Percentiles rank a stretch among this genome's conserved stretches.
Evolutionary conservation across 2,888 invertebrate genomes (phyloP).

Genomic region (Liopterus haemorrhoidalis): DNA sequence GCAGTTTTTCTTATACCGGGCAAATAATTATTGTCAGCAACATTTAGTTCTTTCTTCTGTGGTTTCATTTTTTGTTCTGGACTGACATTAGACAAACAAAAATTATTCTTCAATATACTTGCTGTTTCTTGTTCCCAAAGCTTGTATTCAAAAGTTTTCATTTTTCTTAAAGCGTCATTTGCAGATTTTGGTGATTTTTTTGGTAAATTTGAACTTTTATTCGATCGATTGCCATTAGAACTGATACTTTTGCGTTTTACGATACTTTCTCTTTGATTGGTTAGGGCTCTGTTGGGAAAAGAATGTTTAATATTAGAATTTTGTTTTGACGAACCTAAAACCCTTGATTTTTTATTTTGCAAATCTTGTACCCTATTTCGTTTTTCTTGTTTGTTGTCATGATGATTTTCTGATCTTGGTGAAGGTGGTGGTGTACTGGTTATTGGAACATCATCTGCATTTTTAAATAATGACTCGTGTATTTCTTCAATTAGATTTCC

Average conservation of each 20-base stretch:
- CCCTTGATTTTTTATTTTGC: slow-evolving; percentile 31
- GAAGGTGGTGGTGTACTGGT: slow-evolving; percentile 8
- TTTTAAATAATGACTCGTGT: slow-evolving; percentile 46
- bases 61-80: no score
- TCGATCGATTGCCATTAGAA: slow-evolving; percentile 25
- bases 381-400: slow-evolving; percentile 14
- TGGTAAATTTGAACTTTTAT: slow-evolving; percentile 11
- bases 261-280: slow-evolving; percentile 38
- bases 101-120: slow-evolving; percentile 46
- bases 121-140: slow-evolving; percentile 55
- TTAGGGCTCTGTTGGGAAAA: slow-evolving; percentile 41
- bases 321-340: slow-evolving; percentile 28
- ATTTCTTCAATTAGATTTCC: slow-evolving; percentile 63
- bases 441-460: slow-evolving; percentile 3
- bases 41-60: no score
- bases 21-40: no score
- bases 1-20: no score
- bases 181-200: not conserved
- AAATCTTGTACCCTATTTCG: slow-evolving; percentile 14
- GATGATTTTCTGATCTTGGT: not conserved
- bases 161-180: slow-evolving; percentile 41
- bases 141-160: slow-evolving; percentile 37
- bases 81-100: no score
- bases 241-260: not conserved
- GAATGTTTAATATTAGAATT: slow-evolving; percentile 37